phyloP scores from a whole-genome alignment of 2,888 invertebrate genomes.

The Noctua pronuba region DNA sequence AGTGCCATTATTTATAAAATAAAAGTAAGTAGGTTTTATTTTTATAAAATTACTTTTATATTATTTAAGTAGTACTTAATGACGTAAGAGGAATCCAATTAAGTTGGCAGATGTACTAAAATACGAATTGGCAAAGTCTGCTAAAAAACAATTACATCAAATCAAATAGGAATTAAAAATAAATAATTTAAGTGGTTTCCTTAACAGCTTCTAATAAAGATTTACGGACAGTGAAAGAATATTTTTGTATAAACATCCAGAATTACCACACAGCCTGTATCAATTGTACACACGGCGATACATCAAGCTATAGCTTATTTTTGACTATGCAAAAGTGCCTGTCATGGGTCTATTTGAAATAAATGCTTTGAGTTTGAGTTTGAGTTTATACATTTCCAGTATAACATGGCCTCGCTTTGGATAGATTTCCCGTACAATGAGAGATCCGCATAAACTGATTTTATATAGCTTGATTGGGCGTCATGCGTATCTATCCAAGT shows the following conservation, averaged over 20 bases:
- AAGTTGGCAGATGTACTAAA: neutral
- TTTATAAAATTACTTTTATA: slow-evolving; percentile 8
- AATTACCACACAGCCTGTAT: no score
- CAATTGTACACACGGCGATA: no score
- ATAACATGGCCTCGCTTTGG: no score
- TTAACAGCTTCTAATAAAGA: neutral
- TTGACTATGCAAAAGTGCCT: no score
- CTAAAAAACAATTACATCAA: neutral
- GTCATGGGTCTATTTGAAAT: no score
- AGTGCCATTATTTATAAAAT: slow-evolving; percentile 25
- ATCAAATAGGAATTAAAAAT: neutral
- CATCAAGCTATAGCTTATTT: no score
- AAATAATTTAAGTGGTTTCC: neutral
- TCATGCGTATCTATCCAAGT: no score
- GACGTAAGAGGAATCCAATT: neutral
- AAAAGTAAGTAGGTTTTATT: slow-evolving; percentile 13
- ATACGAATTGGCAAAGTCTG: neutral
- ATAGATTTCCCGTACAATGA: no score
- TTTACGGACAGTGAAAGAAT: neutral
- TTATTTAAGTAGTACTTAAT: neutral
- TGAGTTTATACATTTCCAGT: no score
- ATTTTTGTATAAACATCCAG: neutral
- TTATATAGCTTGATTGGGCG: no score
- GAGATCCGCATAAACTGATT: no score
- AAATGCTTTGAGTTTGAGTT: no score